Conservation (phyloP, 2,113 vertebrate species). For the Pogona vitticeps region DNA sequence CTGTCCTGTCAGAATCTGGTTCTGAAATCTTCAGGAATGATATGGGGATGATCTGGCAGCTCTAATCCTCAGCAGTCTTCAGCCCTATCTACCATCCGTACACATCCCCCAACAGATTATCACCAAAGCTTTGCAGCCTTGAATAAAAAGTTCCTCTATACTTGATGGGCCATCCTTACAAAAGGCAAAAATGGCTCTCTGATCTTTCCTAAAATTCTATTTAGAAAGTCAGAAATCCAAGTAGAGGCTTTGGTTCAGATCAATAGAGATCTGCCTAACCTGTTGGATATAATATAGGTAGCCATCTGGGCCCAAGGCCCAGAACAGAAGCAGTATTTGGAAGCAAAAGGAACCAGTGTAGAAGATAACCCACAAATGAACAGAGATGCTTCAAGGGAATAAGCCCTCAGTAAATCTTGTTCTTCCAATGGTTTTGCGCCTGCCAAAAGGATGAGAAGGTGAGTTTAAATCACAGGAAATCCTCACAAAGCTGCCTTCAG, state of each 20-base stretch:
- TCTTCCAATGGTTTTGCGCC: background rate
- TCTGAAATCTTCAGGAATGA: too few relatives aligned
- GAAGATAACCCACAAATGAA: constrained; percentile 2
- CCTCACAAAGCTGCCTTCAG: background rate
- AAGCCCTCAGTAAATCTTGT: constrained; percentile 18
- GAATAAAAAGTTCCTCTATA: too few relatives aligned
- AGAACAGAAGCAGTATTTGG: background rate
- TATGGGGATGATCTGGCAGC: too few relatives aligned
- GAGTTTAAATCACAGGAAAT: constrained; percentile 32
- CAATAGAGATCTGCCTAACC: background rate
- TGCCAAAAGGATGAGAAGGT: constrained; percentile 10
- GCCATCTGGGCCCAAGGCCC: background rate
- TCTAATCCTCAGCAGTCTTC: too few relatives aligned
- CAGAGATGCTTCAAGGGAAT: background rate
- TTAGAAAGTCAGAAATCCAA: background rate
- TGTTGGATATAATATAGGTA: background rate
- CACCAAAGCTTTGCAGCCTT: too few relatives aligned
- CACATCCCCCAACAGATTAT: too few relatives aligned
- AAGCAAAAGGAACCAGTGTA: background rate
- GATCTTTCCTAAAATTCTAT: background rate
- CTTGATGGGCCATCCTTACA: background rate
- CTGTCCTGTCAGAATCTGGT: too few relatives aligned
- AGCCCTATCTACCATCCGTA: too few relatives aligned
- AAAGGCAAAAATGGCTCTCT: background rate
- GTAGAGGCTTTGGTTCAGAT: background rate